Base-by-base conservation (phyloP, 2,113 vertebrate species). In the Callipepla californica region DNA sequence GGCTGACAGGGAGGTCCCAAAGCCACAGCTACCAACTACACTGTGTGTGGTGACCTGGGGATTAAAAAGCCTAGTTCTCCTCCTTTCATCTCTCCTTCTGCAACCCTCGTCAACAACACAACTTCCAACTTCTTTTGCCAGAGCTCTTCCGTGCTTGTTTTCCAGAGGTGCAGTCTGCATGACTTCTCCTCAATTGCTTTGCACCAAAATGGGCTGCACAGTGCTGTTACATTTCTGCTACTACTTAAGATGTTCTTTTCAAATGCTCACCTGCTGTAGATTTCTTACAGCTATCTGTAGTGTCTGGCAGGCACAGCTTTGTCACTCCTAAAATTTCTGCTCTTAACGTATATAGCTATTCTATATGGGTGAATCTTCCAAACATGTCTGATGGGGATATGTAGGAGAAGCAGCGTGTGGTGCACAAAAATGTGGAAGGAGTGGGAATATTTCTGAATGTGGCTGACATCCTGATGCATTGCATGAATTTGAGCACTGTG, bases 381-480 rank as follows among this genome's bases (percentile, higher is more conserved):
- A 62, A 19, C 0, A 0, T 51, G 73, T 34, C 65, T 84, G 21
- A 69, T 57, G 62, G 65, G 65, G 69, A 7, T 69, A n/a, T 17
- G 63, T 30, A 89, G 44, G 51, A 58, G 53, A 57, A 92, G 53
- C 22, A 32, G 92, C 28, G 51, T 70, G 83, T 78, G 65, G 48
- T n/a, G 36, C 70, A 22, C 53, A 61, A 76, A 78, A 89, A 95
- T 85, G 94, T 80, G 69, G 95, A 92, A 87, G 91, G 91, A 92
- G 61, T 89, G 77, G 74, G 76, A 62, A 47, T 91, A 68, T 84
- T 94, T 94, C 85, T 85, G 93, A 89, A 94, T 87, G 87, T 88
- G 93, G 87, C 87, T 84, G 44, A 70, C 66, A 72, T 94, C 72
- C 84, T 91, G 47, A 36, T 22, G 40, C 47, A 11, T 26, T 87